Base-by-base conservation (phyloP, 2,113 vertebrate species). In the Hippocampus mohnikei region DNA sequence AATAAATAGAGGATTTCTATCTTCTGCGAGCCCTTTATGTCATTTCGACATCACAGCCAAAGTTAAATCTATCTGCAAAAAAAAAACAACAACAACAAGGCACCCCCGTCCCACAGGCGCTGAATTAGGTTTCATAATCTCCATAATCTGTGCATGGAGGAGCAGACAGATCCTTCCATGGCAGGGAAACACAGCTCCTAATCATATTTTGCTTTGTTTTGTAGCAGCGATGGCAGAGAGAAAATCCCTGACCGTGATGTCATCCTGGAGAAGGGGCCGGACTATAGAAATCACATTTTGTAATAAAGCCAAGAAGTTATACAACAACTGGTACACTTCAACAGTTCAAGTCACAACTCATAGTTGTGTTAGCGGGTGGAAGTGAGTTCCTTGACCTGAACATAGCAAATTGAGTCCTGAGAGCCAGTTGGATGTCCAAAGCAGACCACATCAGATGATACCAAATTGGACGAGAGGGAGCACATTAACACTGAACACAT, bases 21-120 rank as follows among this genome's bases (percentile, higher is more conserved):
- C 81, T 84, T 83, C 71, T 61, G 69, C 58, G 75, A 90, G 90
- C 90, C 88, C 88, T 91, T 89, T 71, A 74, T 74, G 50, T 82
- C 67, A 37, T 68, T 71, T 70, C 72, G 72, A 82, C 82, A 66
- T 75, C 69, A 83, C 80, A 80, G 75, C 75, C 74, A 81, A 75
- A 67, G 63, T 73, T 76, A 67, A 29, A 61, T 75, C 67, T 61
- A 68, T 75, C 44, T 48, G 27, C n/a, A 59, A 56, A 56, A 55
- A 55, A 23, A 58, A 77, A 78, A 53, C 5, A 37, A 37, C 33
- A 37, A 81, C 68, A 73, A 75, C 76, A 81, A 73, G 27, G 53
- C 63, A 13, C 64, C 64, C 42, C 44, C 20, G 8, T 67, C 66
- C 69, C 64, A 63, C 42, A 79, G 48, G 44, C 64, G 8, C 13